Base-by-base conservation (phyloP, 2,888 invertebrate genomes). In the Odontocerum albicorne region DNA sequence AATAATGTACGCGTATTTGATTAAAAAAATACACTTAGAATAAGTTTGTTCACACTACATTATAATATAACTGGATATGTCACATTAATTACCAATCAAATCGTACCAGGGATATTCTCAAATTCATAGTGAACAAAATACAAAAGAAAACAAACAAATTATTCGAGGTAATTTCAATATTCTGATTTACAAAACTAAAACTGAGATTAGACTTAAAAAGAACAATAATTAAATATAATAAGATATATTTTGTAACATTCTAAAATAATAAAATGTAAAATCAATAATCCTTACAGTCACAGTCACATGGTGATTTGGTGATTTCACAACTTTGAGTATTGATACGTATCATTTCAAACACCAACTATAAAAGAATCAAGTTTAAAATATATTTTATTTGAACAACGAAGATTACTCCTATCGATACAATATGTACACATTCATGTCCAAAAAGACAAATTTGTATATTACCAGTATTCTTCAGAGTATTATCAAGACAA, bases 301-400 rank as follows among this genome's bases (percentile, higher is more conserved):
- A 43, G 40, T n/a, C n/a, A n/a, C n/a, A n/a, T n/a, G n/a, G n/a
- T n/a, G n/a, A n/a, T n/a, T n/a, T n/a, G n/a, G 47, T 44, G 53
- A 57, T 53, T 50, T 60, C 60, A 60, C 60, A 60, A 60, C 60
- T 57, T 55, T 60, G 60, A 60, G 60, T 60, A 60, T 56, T 60
- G 60, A 60, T 60, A 60, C 60, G 60, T 60, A 57, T 60, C 55
- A 55, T 56, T 60, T 60, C 44, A 60, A 55, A 60, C 57, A 57
- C 51, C 49, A 54, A 54, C 52, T 57, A 55, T 61, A 40, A 57
- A 61, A n/a, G n/a, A 58, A 61, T 56, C 57, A 61, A 39, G 44
- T 47, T 51, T 60, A 60, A 60, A 60, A 57, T 52, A 57, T 57
- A 57, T 54, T 50, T 35, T 12, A 21, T 31, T 33, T 33, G 44